Evolutionary conservation across 2,888 invertebrate species (phyloP), one percentile per base, ranked within the genome.

Genomic region (Himalopsyche japonica): DNA sequence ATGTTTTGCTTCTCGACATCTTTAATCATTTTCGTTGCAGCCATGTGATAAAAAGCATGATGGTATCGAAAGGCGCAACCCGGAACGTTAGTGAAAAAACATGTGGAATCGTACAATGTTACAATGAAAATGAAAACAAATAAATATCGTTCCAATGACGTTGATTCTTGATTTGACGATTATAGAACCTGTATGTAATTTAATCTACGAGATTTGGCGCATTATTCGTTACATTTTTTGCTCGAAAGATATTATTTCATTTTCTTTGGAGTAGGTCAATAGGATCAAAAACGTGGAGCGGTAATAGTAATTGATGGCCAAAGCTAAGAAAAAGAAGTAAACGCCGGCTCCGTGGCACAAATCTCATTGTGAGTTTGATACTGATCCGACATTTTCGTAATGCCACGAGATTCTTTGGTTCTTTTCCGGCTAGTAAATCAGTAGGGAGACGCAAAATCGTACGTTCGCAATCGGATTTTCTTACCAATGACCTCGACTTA

Each of bases 341-440:
- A 70, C 70, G 70, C 15, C 12, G 27, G 70, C 70, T 30, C 70
- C 70, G 70, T 70, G 70, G 70, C 80, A 57, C 64, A 70, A 81
- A 81, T 81, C 70, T 81, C 80, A 70, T 81, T 81, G 37, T 70
- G 70, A 70, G 27, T 70, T 37, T 43, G 64, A 82, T 82, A 78
- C 48, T 70, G 82, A 82, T 82, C 82, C 70, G 82, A 82, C 82
- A 47, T 79, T 77, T 43, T 47, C 10, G 76, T 77, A 82, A 82
- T 77, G 47, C 82, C 82, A 37, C 79, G 79, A 79, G 79, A 79
- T 79, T 82, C 79, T 43, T 49, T 57, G 37, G 57, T 82, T 82
- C 70, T 70, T 79, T 49, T 57, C 78, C 34, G 47, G 34, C 49
- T 49, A 80, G 80, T 83, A 83, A 80, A 83, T 83, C 83, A 80